Base-by-base conservation (phyloP, 2,888 invertebrate species). In the Drosophila subsilvestris region DNA sequence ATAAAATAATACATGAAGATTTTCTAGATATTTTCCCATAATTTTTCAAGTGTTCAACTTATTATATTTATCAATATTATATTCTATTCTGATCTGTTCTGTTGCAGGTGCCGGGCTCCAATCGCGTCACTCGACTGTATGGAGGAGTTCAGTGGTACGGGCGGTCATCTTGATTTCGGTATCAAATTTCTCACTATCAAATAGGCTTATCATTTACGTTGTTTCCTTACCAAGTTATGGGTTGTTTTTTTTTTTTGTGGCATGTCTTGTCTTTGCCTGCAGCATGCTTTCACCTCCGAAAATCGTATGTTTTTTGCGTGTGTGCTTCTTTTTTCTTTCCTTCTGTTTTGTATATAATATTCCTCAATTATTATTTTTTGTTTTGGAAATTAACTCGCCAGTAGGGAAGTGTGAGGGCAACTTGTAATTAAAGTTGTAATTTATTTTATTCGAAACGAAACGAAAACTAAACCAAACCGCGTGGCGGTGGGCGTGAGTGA, bases 71-170 rank as follows among this genome's bases (percentile, higher is more conserved):
- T 22, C n/a, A n/a, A 3, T 25, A 25, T 6, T 25, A 3, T 25
- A 1, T 32, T 12, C 5, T 1, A 12, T 32, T 32, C 0, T 12
- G 32, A 12, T 32, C 4, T 32, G 4, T 32, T 37, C 17, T 22
- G 17, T 29, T 93, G 22, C 93, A 96, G 97, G 95, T 97, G 97
- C 94, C 95, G 97, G 91, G 97, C 97, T 87, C 97, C 97, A 86
- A 97, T 97, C 93, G 97, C 97, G 86, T 97, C 97, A 91, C 94
- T 97, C 92, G 97, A 97, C 94, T 97, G 97, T 93, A 97, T 97
- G 97, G 97, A 97, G 94, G 97, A 97, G 93, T 97, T 97, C 93
- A 96, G 96, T 93, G 96, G 94, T 90, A 93, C 93, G 88, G 93
- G 93, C 82, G 93, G 93, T 88, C 92, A 92, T 90, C 92, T 92